Base-by-base conservation (phyloP, 2,113 vertebrate genomes). In the Pituophis catenifer region DNA sequence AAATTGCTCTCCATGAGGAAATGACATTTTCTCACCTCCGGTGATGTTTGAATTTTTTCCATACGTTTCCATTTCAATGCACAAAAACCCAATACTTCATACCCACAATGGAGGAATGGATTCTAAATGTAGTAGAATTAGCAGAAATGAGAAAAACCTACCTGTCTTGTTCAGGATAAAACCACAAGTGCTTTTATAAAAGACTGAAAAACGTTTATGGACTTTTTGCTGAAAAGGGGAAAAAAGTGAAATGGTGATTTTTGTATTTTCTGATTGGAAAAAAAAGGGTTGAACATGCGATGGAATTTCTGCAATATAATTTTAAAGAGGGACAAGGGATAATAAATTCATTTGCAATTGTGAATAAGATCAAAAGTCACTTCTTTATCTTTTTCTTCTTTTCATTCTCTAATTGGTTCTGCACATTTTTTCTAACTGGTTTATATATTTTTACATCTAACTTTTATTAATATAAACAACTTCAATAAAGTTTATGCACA, bases 41-140 rank as follows among this genome's bases (percentile, higher is more conserved):
- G 1, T 95, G 92, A 59, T 62, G 65, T 65, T 17, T 81, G 38
- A 81, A 15, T 44, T 48, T 90, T 90, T 94, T 93, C 92, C 65
- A 19, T 92, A 70, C 24, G 65, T 87, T 93, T 62, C 44, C 9
- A 54, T 33, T 90, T 87, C 19, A 86, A 13, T 29, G 50, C 91
- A 29, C 38, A 19, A 86, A 90, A 75, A 65, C 54, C 17, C 17
- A 81, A 17, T 19, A 81, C 21, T 38, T 38, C 70, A 81, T 17
- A 19, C 70, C 33, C 70, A 38, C 33, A 38, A 2, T 1, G 7
- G 33, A 38, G 17, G 33, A 81, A 81, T 81, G n/a, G 70, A 38
- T 81, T 81, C 2, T 81, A 81, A 38, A 38, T 3, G n/a, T 29
- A 11, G 11, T 5, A 65, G 70, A 81, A 38, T 81, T 38, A 81